Percentiles rank a stretch among this genome's conserved stretches.
Conservation (phyloP, 2,797 vertebrate genomes). For the Tolypeutes matacus region DNA sequence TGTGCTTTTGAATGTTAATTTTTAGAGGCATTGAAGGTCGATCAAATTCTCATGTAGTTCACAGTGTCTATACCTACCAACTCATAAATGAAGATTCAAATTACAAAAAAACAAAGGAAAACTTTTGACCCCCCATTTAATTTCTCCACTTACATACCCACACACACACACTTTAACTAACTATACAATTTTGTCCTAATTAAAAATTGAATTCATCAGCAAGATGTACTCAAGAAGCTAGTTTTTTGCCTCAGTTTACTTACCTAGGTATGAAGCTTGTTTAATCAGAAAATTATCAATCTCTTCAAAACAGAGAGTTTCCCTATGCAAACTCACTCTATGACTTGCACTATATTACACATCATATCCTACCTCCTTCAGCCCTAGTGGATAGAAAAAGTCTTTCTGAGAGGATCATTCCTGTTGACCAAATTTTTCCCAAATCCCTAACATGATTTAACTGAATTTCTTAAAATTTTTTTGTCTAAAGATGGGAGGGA, state of each 20-base stretch:
- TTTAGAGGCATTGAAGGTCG: neutral
- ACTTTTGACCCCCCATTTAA: neutral
- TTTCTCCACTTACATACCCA: neutral
- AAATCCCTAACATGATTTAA: constrained; percentile 67
- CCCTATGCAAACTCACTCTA: neutral
- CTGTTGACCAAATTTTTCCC: constrained; percentile 55
- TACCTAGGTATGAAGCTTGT: neutral
- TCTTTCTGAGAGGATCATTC: constrained; percentile 69
- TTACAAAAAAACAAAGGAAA: neutral
- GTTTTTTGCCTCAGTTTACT: neutral
- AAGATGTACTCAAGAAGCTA: neutral
- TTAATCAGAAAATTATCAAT: neutral
- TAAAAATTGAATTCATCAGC: neutral
- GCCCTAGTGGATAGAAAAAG: neutral
- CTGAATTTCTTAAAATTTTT: constrained; percentile 61
- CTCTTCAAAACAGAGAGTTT: neutral
- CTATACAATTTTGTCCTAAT: neutral
- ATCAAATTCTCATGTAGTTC: neutral
- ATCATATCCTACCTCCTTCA: neutral
- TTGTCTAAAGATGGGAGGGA: constrained; percentile 57
- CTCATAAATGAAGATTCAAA: neutral
- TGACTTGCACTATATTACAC: neutral
- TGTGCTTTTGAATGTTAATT: neutral
- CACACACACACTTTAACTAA: neutral
- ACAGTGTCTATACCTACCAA: neutral